These are phyloP conservation scores for Trichomalopsis sarcophagae DNA, from an alignment of 1,140 invertebrate species.

Conservation along the genomic window DNA sequence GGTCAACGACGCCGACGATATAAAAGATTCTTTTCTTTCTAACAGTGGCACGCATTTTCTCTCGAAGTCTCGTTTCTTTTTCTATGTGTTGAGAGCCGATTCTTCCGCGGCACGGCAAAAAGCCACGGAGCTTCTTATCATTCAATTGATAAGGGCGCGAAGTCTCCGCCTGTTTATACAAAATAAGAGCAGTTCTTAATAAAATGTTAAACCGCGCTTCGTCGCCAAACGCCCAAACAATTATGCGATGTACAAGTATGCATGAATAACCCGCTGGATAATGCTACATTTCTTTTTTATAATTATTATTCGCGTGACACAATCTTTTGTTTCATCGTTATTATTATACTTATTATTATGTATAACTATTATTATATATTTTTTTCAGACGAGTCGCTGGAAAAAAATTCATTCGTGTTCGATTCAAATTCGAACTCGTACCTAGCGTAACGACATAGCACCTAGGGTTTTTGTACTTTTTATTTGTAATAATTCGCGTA, in stretches of 20 bases:
- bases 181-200: slow-evolving; percentile 40
- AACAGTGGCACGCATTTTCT: slow-evolving; percentile 15
- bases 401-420: slow-evolving; percentile 59
- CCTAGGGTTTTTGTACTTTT: slow-evolving; percentile 75
- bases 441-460: slow-evolving; percentile 74
- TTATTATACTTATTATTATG: slow-evolving; percentile 24
- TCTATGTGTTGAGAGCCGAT: not conserved
- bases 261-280: slow-evolving; percentile 53
- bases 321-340: slow-evolving; percentile 47
- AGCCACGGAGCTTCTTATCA: slow-evolving; percentile 11
- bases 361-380: slow-evolving; percentile 35
- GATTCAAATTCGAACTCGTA: slow-evolving; percentile 64
- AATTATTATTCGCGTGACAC: slow-evolving; percentile 50
- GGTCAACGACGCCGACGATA: slow-evolving; percentile 9
- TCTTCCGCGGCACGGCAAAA: slow-evolving; percentile 28
- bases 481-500: slow-evolving; percentile 72
- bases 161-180: slow-evolving; percentile 45
- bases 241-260: slow-evolving; percentile 51
- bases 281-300: slow-evolving; percentile 15
- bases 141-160: slow-evolving; percentile 2
- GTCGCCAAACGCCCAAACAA: slow-evolving; percentile 40
- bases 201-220: slow-evolving; percentile 9
- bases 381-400: slow-evolving; percentile 58
- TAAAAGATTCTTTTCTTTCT: slow-evolving; percentile 18
- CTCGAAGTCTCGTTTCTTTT: slow-evolving; percentile 29